Evolutionary conservation across 2,113 vertebrate species (phyloP), one percentile per base, ranked within the genome.

Genomic region (Eidolon helvum): DNA sequence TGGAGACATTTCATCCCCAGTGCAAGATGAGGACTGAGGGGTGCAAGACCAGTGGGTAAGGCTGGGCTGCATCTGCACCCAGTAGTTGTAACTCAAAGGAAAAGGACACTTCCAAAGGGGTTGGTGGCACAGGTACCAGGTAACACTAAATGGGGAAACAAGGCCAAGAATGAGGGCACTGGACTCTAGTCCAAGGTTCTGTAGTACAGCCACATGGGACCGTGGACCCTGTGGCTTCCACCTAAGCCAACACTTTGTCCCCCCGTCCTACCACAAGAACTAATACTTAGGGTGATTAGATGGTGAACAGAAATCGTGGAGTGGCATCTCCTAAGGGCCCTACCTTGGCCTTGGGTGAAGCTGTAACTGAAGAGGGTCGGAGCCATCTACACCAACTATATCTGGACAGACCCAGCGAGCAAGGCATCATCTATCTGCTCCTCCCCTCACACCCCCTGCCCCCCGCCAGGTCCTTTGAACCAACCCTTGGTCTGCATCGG

Each of bases 391-490:
- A 91, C 40, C 19, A 1, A 10, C 19, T 4, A 4, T 28, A 11
- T 57, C 14, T 33, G 18, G 24, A 24, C 2, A 28, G 45, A 61
- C 65, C 24, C n/a, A 40, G 38, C 7, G 10, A 35, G 33, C 30
- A 24, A 4, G 82, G 8, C 5, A 10, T 28, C 26, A 19, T 1
- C n/a, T 1, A 0, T 1, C n/a, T n/a, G n/a, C n/a, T n/a, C n/a
- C n/a, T n/a, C n/a, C n/a, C n/a, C n/a, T n/a, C n/a, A n/a, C n/a
- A n/a, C n/a, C n/a, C n/a, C n/a, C n/a, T 10, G 5, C 14, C 7
- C 10, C 4, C 5, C 0, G 0, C 7, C 30, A 14, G 10, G 22
- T 40, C 19, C 28, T 16, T 12, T 43, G 6, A 19, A 19, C 45
- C 0, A 19, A 19, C 45, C 0, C 30, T 22, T 33, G 7, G 18